Conservation (phyloP, 2,888 invertebrate genomes). For the Diarsia dahlii region DNA sequence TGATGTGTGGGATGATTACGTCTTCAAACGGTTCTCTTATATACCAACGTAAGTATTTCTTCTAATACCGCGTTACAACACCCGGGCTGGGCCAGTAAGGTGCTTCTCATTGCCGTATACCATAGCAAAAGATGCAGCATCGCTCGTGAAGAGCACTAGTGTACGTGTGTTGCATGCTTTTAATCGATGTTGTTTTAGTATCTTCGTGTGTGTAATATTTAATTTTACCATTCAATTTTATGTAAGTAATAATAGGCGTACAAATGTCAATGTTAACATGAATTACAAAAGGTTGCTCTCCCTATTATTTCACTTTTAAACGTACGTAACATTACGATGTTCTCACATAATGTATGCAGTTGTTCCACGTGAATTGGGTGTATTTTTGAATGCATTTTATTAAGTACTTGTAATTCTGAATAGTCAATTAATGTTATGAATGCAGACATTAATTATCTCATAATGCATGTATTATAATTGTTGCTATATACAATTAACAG, state of each 20-base stretch:
- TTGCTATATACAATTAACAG: slow-evolving; percentile 30
- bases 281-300: slow-evolving; percentile 78
- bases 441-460: slow-evolving; percentile 16
- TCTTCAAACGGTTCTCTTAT: slow-evolving; percentile 85
- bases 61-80: slow-evolving; percentile 87
- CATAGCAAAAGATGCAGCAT: slow-evolving; percentile 74
- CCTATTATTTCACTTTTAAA: slow-evolving; percentile 57
- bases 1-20: slow-evolving; percentile 85
- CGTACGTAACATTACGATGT: slow-evolving; percentile 25
- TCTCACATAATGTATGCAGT: neutral
- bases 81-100: slow-evolving; percentile 70
- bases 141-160: slow-evolving; percentile 66
- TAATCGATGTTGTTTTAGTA: slow-evolving; percentile 61
- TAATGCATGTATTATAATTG: slow-evolving; percentile 26
- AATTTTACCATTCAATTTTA: slow-evolving; percentile 79
- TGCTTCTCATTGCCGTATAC: slow-evolving; percentile 73
- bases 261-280: slow-evolving; percentile 86
- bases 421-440: slow-evolving; percentile 22
- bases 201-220: slow-evolving; percentile 72
- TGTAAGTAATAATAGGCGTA: slow-evolving; percentile 75
- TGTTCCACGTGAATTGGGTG: neutral
- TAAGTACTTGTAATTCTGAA: slow-evolving; percentile 13
- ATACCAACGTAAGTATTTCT: slow-evolving; percentile 84
- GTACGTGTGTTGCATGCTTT: slow-evolving; percentile 50
- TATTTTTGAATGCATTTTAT: slow-evolving; percentile 25